phyloP scores from a whole-genome alignment of 2,797 vertebrate genomes.

The Acanthurus leucopareius region DNA sequence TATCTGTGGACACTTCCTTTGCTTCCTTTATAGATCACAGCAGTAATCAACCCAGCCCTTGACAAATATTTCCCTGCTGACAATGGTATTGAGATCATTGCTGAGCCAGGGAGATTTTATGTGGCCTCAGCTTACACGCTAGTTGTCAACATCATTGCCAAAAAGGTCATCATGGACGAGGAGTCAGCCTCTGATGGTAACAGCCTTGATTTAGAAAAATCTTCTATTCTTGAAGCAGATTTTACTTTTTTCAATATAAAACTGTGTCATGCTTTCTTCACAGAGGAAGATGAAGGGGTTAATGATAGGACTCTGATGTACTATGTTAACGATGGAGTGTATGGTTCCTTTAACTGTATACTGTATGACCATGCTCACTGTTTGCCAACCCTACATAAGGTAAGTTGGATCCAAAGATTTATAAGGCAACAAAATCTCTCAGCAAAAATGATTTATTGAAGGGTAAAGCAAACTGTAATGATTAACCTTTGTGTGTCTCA shows the following conservation, averaged over 20 bases:
- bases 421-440: neutral
- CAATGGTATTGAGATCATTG: slow-evolving; percentile 89
- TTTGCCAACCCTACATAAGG: slow-evolving; percentile 92
- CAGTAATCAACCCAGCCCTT: slow-evolving; percentile 92
- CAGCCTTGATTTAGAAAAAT: neutral
- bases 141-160: slow-evolving; percentile 97
- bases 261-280: neutral
- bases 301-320: slow-evolving; percentile 95
- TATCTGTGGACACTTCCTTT: neutral
- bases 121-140: slow-evolving; percentile 96
- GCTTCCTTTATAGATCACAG: slow-evolving; percentile 86
- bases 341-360: slow-evolving; percentile 98
- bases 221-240: neutral
- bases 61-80: slow-evolving; percentile 96
- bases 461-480: neutral
- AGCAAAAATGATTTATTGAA: neutral
- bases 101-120: slow-evolving; percentile 96
- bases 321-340: slow-evolving; percentile 97
- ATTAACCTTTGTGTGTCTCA: neutral
- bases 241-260: neutral
- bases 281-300: slow-evolving; percentile 92
- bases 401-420: slow-evolving; percentile 54
- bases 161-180: slow-evolving; percentile 94
- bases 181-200: slow-evolving; percentile 89
- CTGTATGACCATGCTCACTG: slow-evolving; percentile 95